phyloP scores from a whole-genome alignment of 1,140 invertebrate genomes.

The Zophobas atratus region DNA sequence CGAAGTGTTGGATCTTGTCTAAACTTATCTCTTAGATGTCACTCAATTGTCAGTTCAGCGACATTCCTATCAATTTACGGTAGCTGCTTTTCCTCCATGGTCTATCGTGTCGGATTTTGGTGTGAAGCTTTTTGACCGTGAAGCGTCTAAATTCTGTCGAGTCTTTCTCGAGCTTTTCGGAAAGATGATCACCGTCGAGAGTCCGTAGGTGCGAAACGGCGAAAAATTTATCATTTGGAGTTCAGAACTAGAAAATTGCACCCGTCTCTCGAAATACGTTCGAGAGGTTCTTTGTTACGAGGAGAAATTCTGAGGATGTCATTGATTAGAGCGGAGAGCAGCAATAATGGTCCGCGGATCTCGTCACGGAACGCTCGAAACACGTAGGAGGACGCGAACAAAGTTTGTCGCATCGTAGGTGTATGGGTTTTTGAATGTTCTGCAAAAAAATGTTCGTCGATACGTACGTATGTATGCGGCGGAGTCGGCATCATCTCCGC shows the following conservation, averaged over 20 bases:
- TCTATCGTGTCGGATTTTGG: slow-evolving; percentile 10
- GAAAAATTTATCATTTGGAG: slow-evolving; percentile 15
- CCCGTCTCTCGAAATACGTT: slow-evolving; percentile 5
- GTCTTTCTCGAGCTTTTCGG: background rate
- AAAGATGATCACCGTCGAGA: too few relatives aligned
- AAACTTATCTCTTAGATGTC: slow-evolving; percentile 23
- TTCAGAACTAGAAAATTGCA: background rate
- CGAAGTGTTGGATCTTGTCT: slow-evolving; percentile 15
- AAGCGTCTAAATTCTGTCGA: slow-evolving; percentile 14
- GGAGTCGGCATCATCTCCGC: too few relatives aligned
- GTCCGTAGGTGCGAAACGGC: slow-evolving; percentile 16
- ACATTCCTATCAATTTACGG: slow-evolving; percentile 30
- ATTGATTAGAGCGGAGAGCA: slow-evolving; percentile 11
- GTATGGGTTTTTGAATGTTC: background rate
- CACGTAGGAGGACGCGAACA: slow-evolving; percentile 1
- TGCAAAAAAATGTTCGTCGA: too few relatives aligned
- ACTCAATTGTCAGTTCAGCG: slow-evolving; percentile 24
- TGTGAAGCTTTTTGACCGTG: slow-evolving; percentile 20
- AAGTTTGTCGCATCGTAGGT: background rate
- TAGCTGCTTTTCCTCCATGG: slow-evolving; percentile 8
- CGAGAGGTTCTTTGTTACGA: background rate
- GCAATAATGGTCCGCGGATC: background rate
- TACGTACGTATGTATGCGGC: too few relatives aligned
- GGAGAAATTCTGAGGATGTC: background rate
- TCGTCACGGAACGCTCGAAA: slow-evolving; percentile 19